Conservation (phyloP, 2,888 invertebrate genomes). For the Cybosia mesomella region DNA sequence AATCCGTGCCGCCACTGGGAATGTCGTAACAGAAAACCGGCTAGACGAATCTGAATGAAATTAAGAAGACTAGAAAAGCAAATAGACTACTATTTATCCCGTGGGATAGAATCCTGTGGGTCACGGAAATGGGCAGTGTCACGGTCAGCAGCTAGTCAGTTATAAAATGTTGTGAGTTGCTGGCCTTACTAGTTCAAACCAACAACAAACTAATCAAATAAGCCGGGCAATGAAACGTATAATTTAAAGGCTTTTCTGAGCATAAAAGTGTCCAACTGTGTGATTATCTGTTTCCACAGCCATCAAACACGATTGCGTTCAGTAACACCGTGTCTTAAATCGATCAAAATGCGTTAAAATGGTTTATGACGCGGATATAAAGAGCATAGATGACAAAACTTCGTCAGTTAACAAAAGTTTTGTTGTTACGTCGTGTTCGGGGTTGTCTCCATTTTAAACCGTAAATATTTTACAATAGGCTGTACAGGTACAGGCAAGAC, state of each 20-base stretch:
- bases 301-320: constrained; percentile 22
- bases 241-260: constrained; percentile 8
- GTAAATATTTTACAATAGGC: constrained; percentile 1
- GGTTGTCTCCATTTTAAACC: constrained; percentile 9
- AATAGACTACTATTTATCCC: too few species aligned
- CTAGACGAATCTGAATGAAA: too few species aligned
- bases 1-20: too few species aligned
- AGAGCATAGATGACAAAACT: constrained; percentile 29
- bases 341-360: constrained; percentile 43
- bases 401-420: constrained; percentile 32
- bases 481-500: too few species aligned
- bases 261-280: constrained; percentile 15
- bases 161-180: neutral
- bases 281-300: constrained; percentile 22
- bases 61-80: too few species aligned
- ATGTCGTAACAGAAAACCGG: too few species aligned
- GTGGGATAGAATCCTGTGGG: too few species aligned
- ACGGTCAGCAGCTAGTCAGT: too few species aligned
- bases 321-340: constrained; percentile 26
- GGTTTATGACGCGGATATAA: constrained; percentile 33
- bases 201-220: neutral
- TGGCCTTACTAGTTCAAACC: neutral
- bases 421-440: constrained; percentile 24
- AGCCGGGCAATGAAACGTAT: constrained; percentile 1
- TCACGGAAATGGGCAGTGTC: too few species aligned